A percentile compares a stretch with the other conserved stretches of the same genome.
Evolutionary conservation across 1,140 invertebrate species (phyloP).

Genomic region (Colletes latitarsis): DNA sequence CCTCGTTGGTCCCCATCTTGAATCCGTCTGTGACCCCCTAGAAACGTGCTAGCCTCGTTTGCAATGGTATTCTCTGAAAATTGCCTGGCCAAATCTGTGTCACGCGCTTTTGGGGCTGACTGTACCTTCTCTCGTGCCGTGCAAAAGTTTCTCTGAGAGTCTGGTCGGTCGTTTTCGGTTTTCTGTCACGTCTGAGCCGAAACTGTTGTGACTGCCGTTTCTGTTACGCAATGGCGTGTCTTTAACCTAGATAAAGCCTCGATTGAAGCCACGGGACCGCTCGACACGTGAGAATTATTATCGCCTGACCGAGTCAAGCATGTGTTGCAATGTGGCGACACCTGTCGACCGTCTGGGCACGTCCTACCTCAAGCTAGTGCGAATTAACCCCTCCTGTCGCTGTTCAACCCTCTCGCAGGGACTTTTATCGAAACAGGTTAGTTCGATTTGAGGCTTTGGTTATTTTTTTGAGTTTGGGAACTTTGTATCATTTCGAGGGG

Average conservation of each 20-base stretch:
- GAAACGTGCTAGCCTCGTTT: background rate
- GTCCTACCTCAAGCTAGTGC: constrained; percentile 62
- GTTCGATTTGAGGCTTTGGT: background rate
- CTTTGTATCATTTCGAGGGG: no score
- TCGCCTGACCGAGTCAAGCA: constrained; percentile 56
- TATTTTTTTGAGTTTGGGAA: no score
- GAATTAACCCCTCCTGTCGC: constrained; percentile 60
- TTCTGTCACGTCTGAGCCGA: constrained; percentile 14
- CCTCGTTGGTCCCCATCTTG: background rate
- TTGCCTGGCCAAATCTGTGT: constrained; percentile 69
- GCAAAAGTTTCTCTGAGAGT: no score
- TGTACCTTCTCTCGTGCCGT: no score
- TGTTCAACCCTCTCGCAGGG: constrained; percentile 44
- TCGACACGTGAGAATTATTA: constrained; percentile 68
- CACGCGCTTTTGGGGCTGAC: constrained; percentile 70
- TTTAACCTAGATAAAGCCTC: constrained; percentile 57
- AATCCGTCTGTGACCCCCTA: background rate
- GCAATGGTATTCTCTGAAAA: constrained; percentile 25
- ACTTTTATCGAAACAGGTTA: background rate
- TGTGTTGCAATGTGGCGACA: constrained; percentile 69
- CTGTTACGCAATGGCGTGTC: constrained; percentile 62
- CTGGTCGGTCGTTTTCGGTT: no score
- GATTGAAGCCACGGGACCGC: constrained; percentile 59
- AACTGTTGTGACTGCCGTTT: no score
- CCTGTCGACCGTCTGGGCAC: constrained; percentile 64